Evolutionary conservation across 2,888 invertebrate species (phyloP).

Genomic region (Trachelus stipa): DNA sequence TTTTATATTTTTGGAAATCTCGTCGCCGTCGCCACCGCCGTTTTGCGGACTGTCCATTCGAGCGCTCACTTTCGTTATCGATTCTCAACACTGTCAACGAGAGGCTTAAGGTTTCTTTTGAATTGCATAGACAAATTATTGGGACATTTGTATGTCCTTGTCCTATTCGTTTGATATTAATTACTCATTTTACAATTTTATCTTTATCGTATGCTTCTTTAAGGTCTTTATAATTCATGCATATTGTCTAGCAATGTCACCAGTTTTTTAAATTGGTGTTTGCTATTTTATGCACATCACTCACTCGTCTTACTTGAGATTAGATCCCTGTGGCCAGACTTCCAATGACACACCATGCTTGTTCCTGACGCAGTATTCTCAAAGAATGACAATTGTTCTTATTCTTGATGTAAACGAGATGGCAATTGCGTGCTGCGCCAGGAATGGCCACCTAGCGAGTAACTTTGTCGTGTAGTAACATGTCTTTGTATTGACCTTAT

Average conservation of each 20-base stretch:
- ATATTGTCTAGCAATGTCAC: background rate
- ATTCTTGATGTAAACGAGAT: background rate
- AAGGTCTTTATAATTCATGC: background rate
- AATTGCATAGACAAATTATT: background rate
- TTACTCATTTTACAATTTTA: background rate
- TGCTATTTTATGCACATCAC: background rate
- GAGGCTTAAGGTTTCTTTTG: background rate
- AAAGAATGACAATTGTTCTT: background rate
- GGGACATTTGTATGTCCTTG: background rate
- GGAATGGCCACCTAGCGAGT: conserved; percentile 47
- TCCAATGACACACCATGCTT: conserved; percentile 9
- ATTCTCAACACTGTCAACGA: background rate
- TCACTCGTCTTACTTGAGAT: background rate
- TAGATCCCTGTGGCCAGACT: conserved; percentile 6
- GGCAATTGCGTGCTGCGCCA: conserved; percentile 8
- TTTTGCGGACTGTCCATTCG: background rate
- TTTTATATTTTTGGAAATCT: background rate
- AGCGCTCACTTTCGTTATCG: conserved; percentile 1
- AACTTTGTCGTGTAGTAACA: conserved; percentile 59
- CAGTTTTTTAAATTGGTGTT: background rate
- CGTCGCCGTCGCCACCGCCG: background rate
- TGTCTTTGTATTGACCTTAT: conserved; percentile 64
- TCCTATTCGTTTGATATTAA: background rate
- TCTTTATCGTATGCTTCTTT: background rate
- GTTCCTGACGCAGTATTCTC: background rate